Evolutionary conservation across 2,888 invertebrate genomes (phyloP), one percentile per base, ranked within the genome.

Genomic region (Athalia circularis): DNA sequence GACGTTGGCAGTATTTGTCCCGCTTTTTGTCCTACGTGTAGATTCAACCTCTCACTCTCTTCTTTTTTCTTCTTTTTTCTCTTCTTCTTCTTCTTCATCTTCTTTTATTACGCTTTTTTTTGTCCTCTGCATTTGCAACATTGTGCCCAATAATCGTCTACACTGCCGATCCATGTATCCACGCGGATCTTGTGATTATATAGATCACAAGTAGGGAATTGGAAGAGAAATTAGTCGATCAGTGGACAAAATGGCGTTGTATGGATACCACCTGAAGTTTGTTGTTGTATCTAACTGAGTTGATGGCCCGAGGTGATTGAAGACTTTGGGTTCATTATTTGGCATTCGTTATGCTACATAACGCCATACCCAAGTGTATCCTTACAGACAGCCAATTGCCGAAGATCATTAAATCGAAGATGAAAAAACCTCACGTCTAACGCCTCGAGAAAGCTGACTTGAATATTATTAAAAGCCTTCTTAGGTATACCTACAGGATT

Each of bases 301-400:
- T 50, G 50, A 43, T 54, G 11, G 54, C 54, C 54, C 9, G 11
- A 11, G 52, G 48, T 68, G 54, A n/a, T 54, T 11, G 15, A 3
- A 52, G 50, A 9, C 5, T 29, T 54, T 13, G 52, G 6, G 48
- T 29, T 68, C 43, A 68, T 68, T 29, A 68, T 68, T 68, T 68
- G 52, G 52, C 68, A 68, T 68, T 68, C 52, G 68, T 52, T 54
- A 68, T 54, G 68, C 48, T 68, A 68, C 15, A 29, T 48, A 47
- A 45, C 65, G 65, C 54, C 48, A 47, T 47, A n/a, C 0, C n/a
- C 65, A 9, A 9, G 65, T 65, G 47, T 47, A 62, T 47, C 47
- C 47, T 6, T 65, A 47, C 5, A 47, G 4, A 65, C 54, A 54
- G 54, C 54, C 54, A n/a, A 48, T 47, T 47, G 5, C 13, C 15